Evolutionary conservation across 2,797 vertebrate species (phyloP).

Genomic region (Coracias cyanogaster): DNA sequence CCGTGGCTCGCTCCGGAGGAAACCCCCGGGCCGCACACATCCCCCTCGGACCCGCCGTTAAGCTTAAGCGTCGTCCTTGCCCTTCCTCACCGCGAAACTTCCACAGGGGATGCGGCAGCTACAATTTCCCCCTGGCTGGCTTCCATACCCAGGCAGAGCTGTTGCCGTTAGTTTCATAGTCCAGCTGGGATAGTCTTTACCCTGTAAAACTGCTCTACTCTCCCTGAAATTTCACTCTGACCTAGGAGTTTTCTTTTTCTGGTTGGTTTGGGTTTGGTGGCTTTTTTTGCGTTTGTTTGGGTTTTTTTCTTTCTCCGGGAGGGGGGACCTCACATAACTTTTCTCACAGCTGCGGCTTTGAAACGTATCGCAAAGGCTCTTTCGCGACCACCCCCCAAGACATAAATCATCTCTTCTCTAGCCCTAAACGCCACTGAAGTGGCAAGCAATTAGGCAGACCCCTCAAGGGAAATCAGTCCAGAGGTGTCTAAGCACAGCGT

Average conservation of each 20-base stretch:
- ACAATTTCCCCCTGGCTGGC: background rate
- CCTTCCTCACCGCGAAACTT: background rate
- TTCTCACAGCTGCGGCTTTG: background rate
- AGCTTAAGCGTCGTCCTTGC: background rate
- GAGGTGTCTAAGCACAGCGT: background rate
- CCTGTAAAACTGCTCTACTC: background rate
- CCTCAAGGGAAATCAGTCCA: background rate
- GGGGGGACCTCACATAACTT: background rate
- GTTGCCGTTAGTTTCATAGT: background rate
- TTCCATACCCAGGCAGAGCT: background rate
- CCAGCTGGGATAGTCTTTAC: background rate
- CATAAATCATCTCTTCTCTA: background rate
- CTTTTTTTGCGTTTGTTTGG: fast-evolving
- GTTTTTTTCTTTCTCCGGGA: fast-evolving
- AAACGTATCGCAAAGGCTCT: background rate
- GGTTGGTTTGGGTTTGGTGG: no score
- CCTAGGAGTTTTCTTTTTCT: background rate
- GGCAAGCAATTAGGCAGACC: background rate
- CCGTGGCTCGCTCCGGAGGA: background rate
- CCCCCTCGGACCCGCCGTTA: background rate
- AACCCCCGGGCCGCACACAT: no score
- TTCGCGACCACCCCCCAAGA: background rate
- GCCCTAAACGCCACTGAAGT: background rate
- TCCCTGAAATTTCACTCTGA: background rate
- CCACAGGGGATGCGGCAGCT: background rate